phyloP scores from a whole-genome alignment of 2,888 invertebrate species.

The Sturmia bella region DNA sequence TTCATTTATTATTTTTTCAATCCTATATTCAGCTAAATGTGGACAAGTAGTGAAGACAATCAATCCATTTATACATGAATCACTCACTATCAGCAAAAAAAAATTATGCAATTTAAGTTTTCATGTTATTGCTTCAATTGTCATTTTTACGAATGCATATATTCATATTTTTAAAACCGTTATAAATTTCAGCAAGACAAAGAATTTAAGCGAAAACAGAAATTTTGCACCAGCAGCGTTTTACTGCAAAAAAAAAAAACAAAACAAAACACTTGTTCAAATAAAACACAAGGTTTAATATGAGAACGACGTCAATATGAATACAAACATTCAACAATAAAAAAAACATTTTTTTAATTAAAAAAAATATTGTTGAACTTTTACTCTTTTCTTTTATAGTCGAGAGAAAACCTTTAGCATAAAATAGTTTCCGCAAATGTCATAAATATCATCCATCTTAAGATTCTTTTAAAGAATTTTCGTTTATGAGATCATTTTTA shows the following conservation, averaged over 20 bases:
- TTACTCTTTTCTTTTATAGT: slow-evolving; percentile 1
- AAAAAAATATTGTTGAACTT: slow-evolving; percentile 65
- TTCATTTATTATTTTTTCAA: too few species aligned
- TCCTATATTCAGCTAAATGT: too few species aligned
- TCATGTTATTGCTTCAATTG: not conserved
- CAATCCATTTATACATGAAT: not conserved
- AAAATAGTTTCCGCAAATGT: slow-evolving; percentile 41
- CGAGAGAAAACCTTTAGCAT: slow-evolving; percentile 32
- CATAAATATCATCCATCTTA: slow-evolving; percentile 18
- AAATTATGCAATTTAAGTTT: slow-evolving; percentile 46
- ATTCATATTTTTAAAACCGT: slow-evolving; percentile 22
- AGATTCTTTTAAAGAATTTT: slow-evolving; percentile 5
- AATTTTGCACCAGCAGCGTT: slow-evolving; percentile 14
- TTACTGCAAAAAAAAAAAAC: slow-evolving; percentile 11
- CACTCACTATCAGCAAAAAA: slow-evolving; percentile 27
- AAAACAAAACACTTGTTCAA: slow-evolving; percentile 52
- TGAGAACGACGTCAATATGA: not conserved
- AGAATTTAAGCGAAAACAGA: slow-evolving; percentile 30
- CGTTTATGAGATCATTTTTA: slow-evolving; percentile 48
- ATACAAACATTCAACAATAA: too few species aligned
- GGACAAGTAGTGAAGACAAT: not conserved
- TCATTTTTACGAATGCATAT: not conserved
- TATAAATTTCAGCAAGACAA: slow-evolving; percentile 34
- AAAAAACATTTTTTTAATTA: not conserved
- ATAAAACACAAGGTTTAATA: slow-evolving; percentile 25